Conservation (phyloP, 2,888 invertebrate genomes). For the Entomobrya multifasciata region DNA sequence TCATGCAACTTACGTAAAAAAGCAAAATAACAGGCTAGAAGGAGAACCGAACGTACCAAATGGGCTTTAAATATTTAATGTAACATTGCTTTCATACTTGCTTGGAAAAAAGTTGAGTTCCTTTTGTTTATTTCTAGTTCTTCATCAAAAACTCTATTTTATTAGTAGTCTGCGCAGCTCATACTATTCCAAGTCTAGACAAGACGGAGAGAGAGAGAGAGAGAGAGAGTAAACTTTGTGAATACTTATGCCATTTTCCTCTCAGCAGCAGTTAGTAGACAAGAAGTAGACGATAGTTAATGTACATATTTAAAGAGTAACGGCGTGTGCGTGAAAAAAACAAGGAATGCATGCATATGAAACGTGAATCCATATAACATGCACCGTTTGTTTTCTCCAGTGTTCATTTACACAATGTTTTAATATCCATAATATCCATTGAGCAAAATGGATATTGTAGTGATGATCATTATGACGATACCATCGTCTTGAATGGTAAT, state of each 20-base stretch:
- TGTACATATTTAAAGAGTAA: conserved; percentile 34
- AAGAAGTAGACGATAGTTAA: not conserved
- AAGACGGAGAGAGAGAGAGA: too few species aligned
- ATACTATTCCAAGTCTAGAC: too few species aligned
- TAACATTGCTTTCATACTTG: not conserved
- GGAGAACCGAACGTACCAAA: conserved; percentile 48
- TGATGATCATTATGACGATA: conserved; percentile 11
- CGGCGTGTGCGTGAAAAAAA: not conserved
- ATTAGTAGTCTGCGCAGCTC: too few species aligned
- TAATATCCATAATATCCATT: conserved; percentile 40
- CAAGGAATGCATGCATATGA: not conserved
- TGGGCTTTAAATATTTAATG: conserved; percentile 58
- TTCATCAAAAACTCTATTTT: conserved; percentile 16
- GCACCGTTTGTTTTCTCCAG: not conserved
- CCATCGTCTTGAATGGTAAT: not conserved
- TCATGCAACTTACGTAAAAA: conserved; percentile 10
- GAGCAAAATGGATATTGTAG: conserved; percentile 32
- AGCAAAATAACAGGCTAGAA: not conserved
- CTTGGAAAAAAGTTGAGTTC: conserved; percentile 27
- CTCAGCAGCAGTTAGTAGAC: not conserved
- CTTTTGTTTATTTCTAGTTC: conserved; percentile 18
- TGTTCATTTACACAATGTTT: conserved; percentile 39
- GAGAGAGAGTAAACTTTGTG: not conserved
- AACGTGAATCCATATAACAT: not conserved
- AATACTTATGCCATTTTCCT: not conserved